A percentile compares a stretch with the other conserved stretches of the same genome.
Evolutionary conservation across 53 echinoderm and acorn worm species (phyloP).

Genomic region (Zoroaster sp.): DNA sequence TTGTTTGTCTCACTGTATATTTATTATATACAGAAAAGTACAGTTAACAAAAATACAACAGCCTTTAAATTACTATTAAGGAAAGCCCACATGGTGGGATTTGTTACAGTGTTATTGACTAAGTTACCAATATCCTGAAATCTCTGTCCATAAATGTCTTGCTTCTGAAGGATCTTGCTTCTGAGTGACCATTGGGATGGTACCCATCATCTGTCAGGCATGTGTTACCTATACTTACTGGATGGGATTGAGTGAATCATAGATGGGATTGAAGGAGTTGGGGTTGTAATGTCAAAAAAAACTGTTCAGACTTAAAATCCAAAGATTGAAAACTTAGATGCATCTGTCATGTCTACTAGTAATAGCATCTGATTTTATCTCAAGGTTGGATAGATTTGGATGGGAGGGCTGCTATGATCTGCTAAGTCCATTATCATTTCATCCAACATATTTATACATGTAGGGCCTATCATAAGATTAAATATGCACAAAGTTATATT

Average conservation of each 20-base stretch:
- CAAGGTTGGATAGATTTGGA: not conserved
- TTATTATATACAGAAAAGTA: not conserved
- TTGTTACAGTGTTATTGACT: not conserved
- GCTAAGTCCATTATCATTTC: not conserved
- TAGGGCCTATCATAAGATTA: not conserved
- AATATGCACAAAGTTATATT: not conserved
- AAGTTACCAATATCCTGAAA: not conserved
- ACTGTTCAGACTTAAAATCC: not conserved
- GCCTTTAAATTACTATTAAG: no score
- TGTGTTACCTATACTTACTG: conserved; percentile 7
- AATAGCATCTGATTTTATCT: conserved; percentile 40
- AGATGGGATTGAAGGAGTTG: not conserved
- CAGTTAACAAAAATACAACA: not conserved
- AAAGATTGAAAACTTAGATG: not conserved
- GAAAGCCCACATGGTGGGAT: not conserved
- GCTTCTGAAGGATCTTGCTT: not conserved
- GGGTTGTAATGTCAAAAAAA: conserved; percentile 1
- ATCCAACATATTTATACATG: not conserved
- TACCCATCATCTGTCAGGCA: not conserved
- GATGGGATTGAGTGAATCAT: no score
- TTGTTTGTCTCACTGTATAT: not conserved
- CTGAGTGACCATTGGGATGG: not conserved
- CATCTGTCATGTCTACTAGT: not conserved
- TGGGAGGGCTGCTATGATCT: not conserved
- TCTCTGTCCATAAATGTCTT: conserved; percentile 3